Percentiles rank a stretch among this genome's conserved stretches.
These are phyloP conservation scores for Drosophila dunni DNA, from an alignment of 1,140 invertebrate species.

Conservation along the genomic window DNA sequence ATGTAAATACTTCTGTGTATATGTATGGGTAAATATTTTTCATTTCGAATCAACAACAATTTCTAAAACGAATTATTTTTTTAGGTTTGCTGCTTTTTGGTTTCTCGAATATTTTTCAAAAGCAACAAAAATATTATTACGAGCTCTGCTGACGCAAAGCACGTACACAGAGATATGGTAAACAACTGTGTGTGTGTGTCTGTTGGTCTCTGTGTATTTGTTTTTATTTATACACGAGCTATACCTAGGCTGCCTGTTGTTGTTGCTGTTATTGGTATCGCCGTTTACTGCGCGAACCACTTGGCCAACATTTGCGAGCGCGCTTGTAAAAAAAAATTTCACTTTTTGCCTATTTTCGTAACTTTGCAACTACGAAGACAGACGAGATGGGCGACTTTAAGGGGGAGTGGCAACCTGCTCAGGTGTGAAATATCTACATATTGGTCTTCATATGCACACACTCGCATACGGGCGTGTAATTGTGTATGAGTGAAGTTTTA, in stretches of 20 bases:
- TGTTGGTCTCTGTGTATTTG: constrained; percentile 30
- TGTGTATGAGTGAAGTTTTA: not conserved
- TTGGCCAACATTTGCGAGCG: constrained; percentile 50
- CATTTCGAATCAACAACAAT: constrained; percentile 26
- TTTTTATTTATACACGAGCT: constrained; percentile 52
- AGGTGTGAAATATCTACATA: constrained; percentile 66
- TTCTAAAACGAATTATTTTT: constrained; percentile 60
- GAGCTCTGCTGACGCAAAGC: constrained; percentile 70
- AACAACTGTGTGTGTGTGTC: constrained; percentile 27
- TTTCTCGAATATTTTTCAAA: constrained; percentile 39
- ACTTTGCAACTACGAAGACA: constrained; percentile 47
- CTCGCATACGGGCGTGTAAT: not conserved
- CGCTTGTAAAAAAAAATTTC: constrained; percentile 69
- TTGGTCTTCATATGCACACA: constrained; percentile 6
- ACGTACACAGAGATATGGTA: constrained; percentile 58
- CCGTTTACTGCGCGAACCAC: constrained; percentile 28
- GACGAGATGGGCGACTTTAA: constrained; percentile 14
- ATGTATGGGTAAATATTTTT: constrained; percentile 11
- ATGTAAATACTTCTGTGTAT: constrained; percentile 1
- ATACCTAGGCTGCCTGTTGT: constrained; percentile 38
- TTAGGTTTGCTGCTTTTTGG: constrained; percentile 27
- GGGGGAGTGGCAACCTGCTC: constrained; percentile 39
- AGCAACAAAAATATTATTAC: constrained; percentile 45
- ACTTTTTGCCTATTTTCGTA: constrained; percentile 75
- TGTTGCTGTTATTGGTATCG: constrained; percentile 26